Percentiles rank a stretch among this genome's conserved stretches.
phyloP scores from a whole-genome alignment of 2,113 vertebrate species.

The Sterrhoptilus dennistouni region DNA sequence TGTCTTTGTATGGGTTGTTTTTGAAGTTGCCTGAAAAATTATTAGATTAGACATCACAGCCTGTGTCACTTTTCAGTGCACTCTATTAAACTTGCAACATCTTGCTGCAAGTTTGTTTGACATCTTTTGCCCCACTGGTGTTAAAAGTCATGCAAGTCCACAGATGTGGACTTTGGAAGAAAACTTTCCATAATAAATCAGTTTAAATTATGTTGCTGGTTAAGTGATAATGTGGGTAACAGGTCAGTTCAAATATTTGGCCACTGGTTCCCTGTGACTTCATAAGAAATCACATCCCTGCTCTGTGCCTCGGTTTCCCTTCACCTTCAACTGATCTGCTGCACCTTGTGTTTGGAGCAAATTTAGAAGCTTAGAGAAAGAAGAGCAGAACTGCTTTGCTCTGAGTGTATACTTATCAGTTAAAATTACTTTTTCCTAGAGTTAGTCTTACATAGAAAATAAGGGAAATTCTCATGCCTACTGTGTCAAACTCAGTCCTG shows the following conservation, averaged over 20 bases:
- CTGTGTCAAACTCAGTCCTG: background rate
- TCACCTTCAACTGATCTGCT: background rate
- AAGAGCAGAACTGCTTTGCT: background rate
- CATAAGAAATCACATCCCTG: background rate
- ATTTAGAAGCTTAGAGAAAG: background rate
- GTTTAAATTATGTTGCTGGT: background rate
- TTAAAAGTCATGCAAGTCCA: background rate
- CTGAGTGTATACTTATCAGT: background rate
- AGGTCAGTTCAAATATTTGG: background rate
- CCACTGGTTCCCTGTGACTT: background rate
- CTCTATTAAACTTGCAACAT: background rate
- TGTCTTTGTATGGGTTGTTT: background rate
- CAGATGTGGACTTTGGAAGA: background rate
- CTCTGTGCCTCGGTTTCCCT: background rate
- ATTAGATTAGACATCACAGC: background rate
- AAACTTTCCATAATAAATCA: background rate
- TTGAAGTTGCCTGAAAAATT: background rate
- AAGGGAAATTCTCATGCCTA: background rate
- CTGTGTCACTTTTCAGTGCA: background rate
- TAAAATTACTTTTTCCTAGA: background rate
- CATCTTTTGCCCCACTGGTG: background rate
- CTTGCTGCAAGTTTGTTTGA: conserved; percentile 4
- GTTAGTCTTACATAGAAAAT: background rate
- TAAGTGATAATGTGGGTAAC: background rate
- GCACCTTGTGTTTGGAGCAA: background rate